phyloP scores from a whole-genome alignment of 2,797 vertebrate species.

The Apodemus agrarius region DNA sequence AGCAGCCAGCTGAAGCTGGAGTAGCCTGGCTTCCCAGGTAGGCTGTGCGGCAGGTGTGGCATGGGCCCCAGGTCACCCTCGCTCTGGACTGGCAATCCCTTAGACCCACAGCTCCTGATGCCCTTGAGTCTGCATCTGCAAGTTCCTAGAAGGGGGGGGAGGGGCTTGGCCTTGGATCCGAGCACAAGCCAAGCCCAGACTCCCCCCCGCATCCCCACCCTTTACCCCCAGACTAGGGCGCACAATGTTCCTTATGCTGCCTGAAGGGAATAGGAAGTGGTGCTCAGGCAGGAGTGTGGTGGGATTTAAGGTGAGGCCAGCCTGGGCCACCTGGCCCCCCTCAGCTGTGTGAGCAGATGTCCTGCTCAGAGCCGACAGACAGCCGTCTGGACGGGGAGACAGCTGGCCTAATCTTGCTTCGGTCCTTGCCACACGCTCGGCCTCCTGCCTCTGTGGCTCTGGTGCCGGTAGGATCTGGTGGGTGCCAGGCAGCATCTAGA shows the following conservation, averaged over 20 bases:
- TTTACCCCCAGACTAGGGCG: neutral
- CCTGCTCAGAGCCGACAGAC: slow-evolving; percentile 66
- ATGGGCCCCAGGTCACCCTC: too few species aligned
- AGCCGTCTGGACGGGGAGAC: slow-evolving; percentile 73
- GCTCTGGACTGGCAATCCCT: neutral
- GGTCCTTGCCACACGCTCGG: neutral
- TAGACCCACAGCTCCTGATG: neutral
- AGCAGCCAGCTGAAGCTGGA: neutral
- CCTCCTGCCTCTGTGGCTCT: neutral
- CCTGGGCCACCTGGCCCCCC: slow-evolving; percentile 64
- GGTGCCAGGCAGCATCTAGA: neutral
- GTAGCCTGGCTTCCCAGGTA: neutral
- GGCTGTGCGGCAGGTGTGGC: neutral
- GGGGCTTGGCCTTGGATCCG: neutral
- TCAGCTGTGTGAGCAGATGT: slow-evolving; percentile 82
- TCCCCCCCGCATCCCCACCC: too few species aligned
- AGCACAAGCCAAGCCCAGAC: neutral
- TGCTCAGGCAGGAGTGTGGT: neutral
- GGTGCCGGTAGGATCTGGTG: neutral
- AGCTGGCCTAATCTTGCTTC: slow-evolving; percentile 77
- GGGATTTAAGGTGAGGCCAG: slow-evolving; percentile 63
- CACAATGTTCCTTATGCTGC: neutral
- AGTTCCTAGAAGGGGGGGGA: neutral
- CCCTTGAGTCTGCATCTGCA: neutral
- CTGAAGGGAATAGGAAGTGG: neutral